Conservation (phyloP, 1,140 invertebrate species). For the Heliconius hermathena region DNA sequence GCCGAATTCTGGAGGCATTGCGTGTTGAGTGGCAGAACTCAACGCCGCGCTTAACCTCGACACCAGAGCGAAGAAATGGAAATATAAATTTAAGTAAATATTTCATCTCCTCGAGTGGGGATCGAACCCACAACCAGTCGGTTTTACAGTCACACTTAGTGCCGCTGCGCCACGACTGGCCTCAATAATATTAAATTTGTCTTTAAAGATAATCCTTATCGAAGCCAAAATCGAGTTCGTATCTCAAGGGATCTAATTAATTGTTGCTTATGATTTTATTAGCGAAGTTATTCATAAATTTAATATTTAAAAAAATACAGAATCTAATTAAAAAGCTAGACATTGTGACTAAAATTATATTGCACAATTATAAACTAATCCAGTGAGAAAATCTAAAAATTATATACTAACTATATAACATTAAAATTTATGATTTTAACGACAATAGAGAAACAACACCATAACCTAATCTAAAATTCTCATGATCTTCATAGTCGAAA, state of each 20-base stretch:
- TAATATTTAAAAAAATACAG: background rate
- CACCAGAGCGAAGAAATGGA: too few relatives aligned
- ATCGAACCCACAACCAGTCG: too few relatives aligned
- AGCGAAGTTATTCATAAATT: background rate
- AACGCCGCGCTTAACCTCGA: too few relatives aligned
- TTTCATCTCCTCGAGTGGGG: too few relatives aligned
- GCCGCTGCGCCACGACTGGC: too few relatives aligned
- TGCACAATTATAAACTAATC: slow-evolving; percentile 30
- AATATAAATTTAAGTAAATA: too few relatives aligned
- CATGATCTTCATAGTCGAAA: slow-evolving; percentile 15
- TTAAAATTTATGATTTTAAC: slow-evolving; percentile 17
- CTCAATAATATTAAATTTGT: background rate
- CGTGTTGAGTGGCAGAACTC: too few relatives aligned
- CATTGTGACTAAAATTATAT: background rate
- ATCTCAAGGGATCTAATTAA: slow-evolving; percentile 14
- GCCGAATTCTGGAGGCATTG: too few relatives aligned
- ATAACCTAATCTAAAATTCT: slow-evolving; percentile 13
- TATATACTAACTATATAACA: slow-evolving; percentile 7
- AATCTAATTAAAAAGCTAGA: background rate
- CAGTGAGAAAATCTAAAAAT: slow-evolving; percentile 31
- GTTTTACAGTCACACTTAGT: too few relatives aligned
- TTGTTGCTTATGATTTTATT: background rate
- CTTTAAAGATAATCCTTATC: background rate
- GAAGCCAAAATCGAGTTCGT: background rate
- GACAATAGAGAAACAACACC: slow-evolving; percentile 22